Base-by-base conservation (phyloP, 2,797 vertebrate species). In the Melanotaenia trifasciata region DNA sequence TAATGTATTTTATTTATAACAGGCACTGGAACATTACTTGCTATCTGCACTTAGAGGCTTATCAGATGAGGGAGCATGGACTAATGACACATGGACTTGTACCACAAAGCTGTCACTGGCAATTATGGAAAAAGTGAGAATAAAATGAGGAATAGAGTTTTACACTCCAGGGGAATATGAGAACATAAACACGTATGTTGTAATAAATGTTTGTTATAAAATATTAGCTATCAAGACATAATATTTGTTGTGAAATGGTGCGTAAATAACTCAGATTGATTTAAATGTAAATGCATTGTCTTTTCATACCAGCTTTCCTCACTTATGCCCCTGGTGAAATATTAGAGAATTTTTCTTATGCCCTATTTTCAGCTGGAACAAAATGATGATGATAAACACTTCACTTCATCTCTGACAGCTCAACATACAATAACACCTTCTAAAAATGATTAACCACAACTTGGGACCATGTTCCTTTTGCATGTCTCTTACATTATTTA, bases 1-100 rank as follows among this genome's bases (percentile, higher is more conserved):
- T 83, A 76, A 85, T 81, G 86, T 58, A n/a, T 71, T 89, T 85
- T 84, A 84, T 88, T 90, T 86, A 87, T 87, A 83, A 84, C 72
- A 36, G 70, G 58, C 18, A 11, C 76, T 79, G 74, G 76, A 84
- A 74, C 77, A 80, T 79, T 67, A 74, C 64, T 18, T 58, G 66
- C 67, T 77, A 70, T 84, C 80, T 86, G 83, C 74, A 57, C 75
- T 83, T 58, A 30, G 79, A 71, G 56, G 78, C 78, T 76, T 76
- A 85, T 87, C 81, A 79, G 56, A 43, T 0, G 72, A 65, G 68
- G 63, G 40, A 45, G 57, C 72, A 72, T 66, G 57, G 58, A 68
- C 80, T 84, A 87, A 86, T 60, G 80, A 82, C 76, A 89, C 74
- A 76, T 59, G 70, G 79, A 77, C 67, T 82, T 65, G 62, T 78